phyloP scores from a whole-genome alignment of 92 coral and sea anemone genomes.

The Heliopora coerulea region DNA sequence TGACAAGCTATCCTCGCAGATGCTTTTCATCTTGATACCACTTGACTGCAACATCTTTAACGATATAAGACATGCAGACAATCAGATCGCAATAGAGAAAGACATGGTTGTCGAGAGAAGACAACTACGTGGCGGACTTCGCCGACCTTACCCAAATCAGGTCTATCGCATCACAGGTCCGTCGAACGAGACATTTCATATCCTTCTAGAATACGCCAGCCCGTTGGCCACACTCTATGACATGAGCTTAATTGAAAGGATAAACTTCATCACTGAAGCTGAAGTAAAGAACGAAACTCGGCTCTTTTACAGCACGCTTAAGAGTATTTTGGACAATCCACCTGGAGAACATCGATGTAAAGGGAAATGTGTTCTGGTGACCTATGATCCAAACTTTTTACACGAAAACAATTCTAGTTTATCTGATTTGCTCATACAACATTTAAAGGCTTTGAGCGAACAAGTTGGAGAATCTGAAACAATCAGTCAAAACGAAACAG shows the following conservation, averaged over 20 bases:
- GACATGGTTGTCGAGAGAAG: background rate
- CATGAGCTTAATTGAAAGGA: background rate
- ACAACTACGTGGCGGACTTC: too few species aligned
- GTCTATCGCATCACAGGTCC: background rate
- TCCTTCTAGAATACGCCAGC: background rate
- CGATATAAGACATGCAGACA: background rate
- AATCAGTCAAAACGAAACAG: too few species aligned
- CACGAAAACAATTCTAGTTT: too few species aligned
- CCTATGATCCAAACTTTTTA: too few species aligned
- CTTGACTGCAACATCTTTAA: background rate
- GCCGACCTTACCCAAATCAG: background rate
- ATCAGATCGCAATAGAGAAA: background rate
- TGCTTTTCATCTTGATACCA: constrained; percentile 8
- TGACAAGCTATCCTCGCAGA: background rate
- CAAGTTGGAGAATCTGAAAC: too few species aligned
- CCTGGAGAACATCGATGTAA: background rate
- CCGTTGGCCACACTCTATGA: constrained; percentile 5
- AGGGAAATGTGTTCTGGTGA: background rate
- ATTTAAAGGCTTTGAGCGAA: too few species aligned
- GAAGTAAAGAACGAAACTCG: background rate
- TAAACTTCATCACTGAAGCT: background rate
- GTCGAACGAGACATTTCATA: background rate
- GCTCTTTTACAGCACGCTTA: constrained; percentile 10
- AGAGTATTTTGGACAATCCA: background rate
- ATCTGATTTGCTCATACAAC: too few species aligned